Conservation (phyloP, 2,797 vertebrate species). For the Enteromius viviparus region DNA sequence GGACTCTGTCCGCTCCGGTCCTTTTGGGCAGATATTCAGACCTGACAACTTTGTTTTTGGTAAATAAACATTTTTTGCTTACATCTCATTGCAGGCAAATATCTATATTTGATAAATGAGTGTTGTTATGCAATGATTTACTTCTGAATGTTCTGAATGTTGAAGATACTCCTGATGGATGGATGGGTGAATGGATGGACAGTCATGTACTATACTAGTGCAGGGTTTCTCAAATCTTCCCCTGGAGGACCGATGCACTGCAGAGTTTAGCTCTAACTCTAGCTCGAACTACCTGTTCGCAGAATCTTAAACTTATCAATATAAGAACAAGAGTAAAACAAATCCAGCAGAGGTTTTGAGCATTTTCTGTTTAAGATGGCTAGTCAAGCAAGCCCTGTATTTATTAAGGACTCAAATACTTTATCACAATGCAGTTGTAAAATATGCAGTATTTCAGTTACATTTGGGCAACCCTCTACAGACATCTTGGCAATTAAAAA, state of each 20-base stretch:
- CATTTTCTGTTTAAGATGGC: not conserved
- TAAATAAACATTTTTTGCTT: slow-evolving; percentile 58
- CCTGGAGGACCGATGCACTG: no score
- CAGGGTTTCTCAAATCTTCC: no score
- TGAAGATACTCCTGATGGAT: not conserved
- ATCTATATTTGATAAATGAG: no score
- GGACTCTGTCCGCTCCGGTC: slow-evolving; percentile 93
- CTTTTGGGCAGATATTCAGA: slow-evolving; percentile 93
- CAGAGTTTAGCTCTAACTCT: no score
- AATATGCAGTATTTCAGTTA: not conserved
- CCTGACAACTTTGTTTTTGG: slow-evolving; percentile 97
- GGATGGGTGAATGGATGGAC: not conserved
- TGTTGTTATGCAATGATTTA: not conserved
- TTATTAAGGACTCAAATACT: not conserved
- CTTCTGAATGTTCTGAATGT: not conserved
- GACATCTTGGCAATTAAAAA: no score
- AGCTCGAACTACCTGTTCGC: not conserved
- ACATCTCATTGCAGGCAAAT: not conserved
- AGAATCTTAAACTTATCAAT: not conserved
- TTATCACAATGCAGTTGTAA: not conserved
- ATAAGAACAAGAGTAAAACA: not conserved
- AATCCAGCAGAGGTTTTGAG: not conserved
- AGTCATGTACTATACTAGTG: not conserved
- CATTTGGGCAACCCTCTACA: no score
- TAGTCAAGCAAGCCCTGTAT: not conserved